Evolutionary conservation across 2,888 invertebrate genomes (phyloP).

Genomic region (Euspilapteryx auroguttella): DNA sequence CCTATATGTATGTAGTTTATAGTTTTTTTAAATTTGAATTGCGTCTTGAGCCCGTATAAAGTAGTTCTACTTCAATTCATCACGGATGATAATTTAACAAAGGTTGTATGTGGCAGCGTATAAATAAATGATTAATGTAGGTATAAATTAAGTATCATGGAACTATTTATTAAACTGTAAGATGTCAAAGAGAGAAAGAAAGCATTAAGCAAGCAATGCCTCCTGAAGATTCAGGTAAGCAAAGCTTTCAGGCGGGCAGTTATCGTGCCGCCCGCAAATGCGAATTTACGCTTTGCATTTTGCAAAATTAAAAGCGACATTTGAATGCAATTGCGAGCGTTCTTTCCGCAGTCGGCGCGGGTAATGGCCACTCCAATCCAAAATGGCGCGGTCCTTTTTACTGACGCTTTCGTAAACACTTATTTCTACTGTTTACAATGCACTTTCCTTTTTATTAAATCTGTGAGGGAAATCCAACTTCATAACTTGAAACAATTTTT

Average conservation of each 20-base stretch:
- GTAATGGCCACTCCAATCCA: constrained; percentile 54
- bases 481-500: too few relatives aligned
- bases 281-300: constrained; percentile 52
- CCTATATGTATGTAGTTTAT: too few relatives aligned
- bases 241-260: constrained; percentile 50
- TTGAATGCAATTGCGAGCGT: constrained; percentile 49
- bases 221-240: constrained; percentile 25
- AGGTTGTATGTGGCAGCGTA: too few relatives aligned
- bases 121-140: too few relatives aligned
- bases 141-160: too few relatives aligned
- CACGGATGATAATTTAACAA: too few relatives aligned
- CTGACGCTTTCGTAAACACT: constrained; percentile 39
- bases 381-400: constrained; percentile 37
- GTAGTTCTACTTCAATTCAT: too few relatives aligned
- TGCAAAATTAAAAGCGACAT: constrained; percentile 55
- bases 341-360: constrained; percentile 41
- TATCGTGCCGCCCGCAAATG: constrained; percentile 43
- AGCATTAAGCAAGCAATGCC: too few relatives aligned
- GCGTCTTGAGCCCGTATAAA: too few relatives aligned
- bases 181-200: too few relatives aligned
- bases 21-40: too few relatives aligned
- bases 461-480: constrained; percentile 14
- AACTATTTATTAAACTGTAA: too few relatives aligned
- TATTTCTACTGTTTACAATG: constrained; percentile 25
- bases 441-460: constrained; percentile 18